Percentiles rank a stretch among this genome's conserved stretches.
These are phyloP conservation scores for Oxystoma pomonae DNA, from an alignment of 2,888 invertebrate genomes.

Conservation along the genomic window DNA sequence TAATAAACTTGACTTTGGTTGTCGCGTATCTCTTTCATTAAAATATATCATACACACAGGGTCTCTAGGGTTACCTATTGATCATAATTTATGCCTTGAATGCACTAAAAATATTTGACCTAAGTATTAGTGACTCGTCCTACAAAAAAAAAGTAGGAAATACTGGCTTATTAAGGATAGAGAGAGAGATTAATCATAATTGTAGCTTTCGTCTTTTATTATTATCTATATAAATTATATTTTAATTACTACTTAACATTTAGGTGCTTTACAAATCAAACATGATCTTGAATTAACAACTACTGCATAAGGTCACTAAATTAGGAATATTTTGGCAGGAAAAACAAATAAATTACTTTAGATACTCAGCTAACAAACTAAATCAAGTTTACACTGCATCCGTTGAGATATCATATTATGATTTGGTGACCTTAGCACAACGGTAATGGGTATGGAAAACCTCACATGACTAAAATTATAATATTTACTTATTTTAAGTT, in stretches of 20 bases:
- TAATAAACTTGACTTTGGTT: too few relatives aligned
- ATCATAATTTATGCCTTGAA: too few relatives aligned
- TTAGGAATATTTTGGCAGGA: not conserved
- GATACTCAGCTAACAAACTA: too few relatives aligned
- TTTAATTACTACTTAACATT: too few relatives aligned
- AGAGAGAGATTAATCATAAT: not conserved
- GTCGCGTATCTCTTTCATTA: too few relatives aligned
- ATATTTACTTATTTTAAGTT: conserved; percentile 4
- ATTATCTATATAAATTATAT: too few relatives aligned
- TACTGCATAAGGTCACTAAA: not conserved
- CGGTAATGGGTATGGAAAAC: conserved; percentile 28
- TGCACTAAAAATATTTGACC: too few relatives aligned
- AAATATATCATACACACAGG: too few relatives aligned
- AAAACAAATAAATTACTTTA: too few relatives aligned
- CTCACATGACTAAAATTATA: conserved; percentile 25
- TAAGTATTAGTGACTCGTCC: not conserved
- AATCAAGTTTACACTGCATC: too few relatives aligned
- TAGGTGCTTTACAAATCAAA: not conserved
- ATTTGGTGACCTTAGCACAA: conserved; percentile 13
- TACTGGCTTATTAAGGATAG: not conserved
- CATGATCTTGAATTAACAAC: not conserved
- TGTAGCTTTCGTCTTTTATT: not conserved
- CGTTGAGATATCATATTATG: too few relatives aligned
- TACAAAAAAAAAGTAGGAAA: not conserved
- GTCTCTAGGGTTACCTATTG: too few relatives aligned